Evolutionary conservation across 2,888 invertebrate genomes (phyloP).

Genomic region (Cheilosia grossa): DNA sequence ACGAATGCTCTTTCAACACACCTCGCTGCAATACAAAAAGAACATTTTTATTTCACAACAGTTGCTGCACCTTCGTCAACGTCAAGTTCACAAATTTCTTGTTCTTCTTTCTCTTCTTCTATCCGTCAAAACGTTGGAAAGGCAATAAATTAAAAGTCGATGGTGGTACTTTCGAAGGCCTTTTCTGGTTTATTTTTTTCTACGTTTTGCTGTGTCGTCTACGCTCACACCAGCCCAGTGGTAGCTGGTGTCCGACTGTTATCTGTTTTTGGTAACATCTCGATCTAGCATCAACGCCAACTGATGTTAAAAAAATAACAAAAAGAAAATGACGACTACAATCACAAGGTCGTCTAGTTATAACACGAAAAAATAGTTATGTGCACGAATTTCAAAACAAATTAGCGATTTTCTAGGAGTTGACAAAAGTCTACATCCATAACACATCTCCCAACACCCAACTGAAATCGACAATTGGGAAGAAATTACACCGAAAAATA

Average conservation of each 20-base stretch:
- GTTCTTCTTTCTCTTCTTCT: not conserved
- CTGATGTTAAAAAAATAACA: conserved; percentile 61
- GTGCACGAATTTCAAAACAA: conserved; percentile 64
- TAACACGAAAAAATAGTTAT: conserved; percentile 60
- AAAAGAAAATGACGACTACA: conserved; percentile 65
- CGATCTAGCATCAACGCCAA: conserved; percentile 37
- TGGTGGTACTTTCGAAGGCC: conserved; percentile 24
- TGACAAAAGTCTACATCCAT: conserved; percentile 15
- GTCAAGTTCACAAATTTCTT: not conserved
- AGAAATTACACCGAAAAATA: conserved; percentile 16
- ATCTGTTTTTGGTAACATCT: conserved; percentile 27
- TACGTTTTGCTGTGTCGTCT: conserved; percentile 26
- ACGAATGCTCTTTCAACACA: not conserved
- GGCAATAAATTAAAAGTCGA: conserved; percentile 10
- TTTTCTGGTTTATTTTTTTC: conserved; percentile 43
- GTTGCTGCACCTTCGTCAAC: conserved; percentile 37
- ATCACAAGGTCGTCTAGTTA: conserved; percentile 68
- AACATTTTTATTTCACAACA: conserved; percentile 19
- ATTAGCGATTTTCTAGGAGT: conserved; percentile 39
- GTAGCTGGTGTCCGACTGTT: conserved; percentile 3
- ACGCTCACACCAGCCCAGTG: conserved; percentile 9
- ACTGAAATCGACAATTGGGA: conserved; percentile 2
- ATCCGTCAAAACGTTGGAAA: conserved; percentile 37
- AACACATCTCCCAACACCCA: conserved; percentile 10
- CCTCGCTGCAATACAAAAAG: not conserved